These are phyloP conservation scores for Aphidoletes aphidimyza DNA, from an alignment of 2,888 invertebrate species.

Conservation along the genomic window DNA sequence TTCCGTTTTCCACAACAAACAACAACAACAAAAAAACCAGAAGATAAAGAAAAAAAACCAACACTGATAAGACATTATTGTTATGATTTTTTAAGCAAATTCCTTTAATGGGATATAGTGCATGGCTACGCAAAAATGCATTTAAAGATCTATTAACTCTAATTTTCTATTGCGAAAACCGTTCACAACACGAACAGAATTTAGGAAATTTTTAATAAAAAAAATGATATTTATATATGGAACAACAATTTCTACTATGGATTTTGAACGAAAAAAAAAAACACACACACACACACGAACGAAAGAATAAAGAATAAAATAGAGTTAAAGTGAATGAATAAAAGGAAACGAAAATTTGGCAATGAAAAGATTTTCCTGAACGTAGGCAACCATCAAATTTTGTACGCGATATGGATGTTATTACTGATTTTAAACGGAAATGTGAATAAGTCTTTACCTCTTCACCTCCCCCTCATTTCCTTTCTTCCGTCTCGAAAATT, in stretches of 20 bases:
- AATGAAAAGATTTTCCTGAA: neutral
- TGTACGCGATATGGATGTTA: no score
- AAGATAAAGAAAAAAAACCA: neutral
- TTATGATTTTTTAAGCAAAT: slow-evolving; percentile 18
- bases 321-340: no score
- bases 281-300: no score
- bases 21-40: neutral
- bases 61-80: slow-evolving; percentile 34
- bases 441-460: neutral
- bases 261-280: no score
- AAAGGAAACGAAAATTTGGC: neutral
- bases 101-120: slow-evolving; percentile 7
- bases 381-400: neutral
- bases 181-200: slow-evolving; percentile 14
- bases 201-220: slow-evolving; percentile 24
- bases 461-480: no score
- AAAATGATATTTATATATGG: slow-evolving; percentile 37
- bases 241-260: slow-evolving; percentile 15
- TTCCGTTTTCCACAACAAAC: neutral
- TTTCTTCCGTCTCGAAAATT: no score
- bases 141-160: slow-evolving; percentile 18
- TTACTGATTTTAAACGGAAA: neutral
- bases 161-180: slow-evolving; percentile 15
- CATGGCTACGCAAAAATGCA: slow-evolving; percentile 26
- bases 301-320: no score